Conservation (phyloP, 2,113 vertebrate species). For the Limanda limanda region DNA sequence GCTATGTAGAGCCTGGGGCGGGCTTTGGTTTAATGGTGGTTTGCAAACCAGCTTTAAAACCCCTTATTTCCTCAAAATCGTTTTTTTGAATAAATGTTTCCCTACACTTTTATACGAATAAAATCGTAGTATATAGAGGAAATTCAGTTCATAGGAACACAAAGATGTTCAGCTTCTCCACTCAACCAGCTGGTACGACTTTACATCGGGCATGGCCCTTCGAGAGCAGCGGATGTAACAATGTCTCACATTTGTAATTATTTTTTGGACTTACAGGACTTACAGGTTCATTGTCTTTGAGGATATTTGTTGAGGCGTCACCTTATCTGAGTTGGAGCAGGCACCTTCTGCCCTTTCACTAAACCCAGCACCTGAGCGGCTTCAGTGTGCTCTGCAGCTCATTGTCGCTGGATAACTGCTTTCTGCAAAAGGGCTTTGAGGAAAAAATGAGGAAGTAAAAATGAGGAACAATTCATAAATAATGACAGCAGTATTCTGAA, state of each 20-base stretch:
- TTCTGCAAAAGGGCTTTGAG: constrained; percentile 28
- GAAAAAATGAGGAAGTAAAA: constrained; percentile 21
- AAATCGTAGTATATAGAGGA: not conserved
- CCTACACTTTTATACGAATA: not conserved
- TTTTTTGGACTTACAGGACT: not conserved
- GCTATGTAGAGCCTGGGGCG: too few relatives aligned
- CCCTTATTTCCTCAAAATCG: too few relatives aligned
- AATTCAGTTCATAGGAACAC: not conserved
- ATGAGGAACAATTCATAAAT: constrained; percentile 51
- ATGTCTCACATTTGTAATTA: constrained; percentile 8
- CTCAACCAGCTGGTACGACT: not conserved
- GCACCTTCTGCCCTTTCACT: constrained; percentile 44
- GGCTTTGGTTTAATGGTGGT: too few relatives aligned
- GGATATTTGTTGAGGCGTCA: constrained; percentile 32
- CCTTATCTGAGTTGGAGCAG: constrained; percentile 54
- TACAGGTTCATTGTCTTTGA: constrained; percentile 24
- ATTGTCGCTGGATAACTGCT: constrained; percentile 41
- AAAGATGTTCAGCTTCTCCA: not conserved
- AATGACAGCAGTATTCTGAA: constrained; percentile 47
- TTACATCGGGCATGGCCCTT: not conserved
- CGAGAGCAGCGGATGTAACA: not conserved
- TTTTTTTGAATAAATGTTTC: not conserved
- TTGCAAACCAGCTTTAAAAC: too few relatives aligned
- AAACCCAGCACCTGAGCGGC: constrained; percentile 30
- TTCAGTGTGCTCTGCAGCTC: constrained; percentile 28